These are phyloP conservation scores for Pristiophorus japonicus DNA, from an alignment of 2,113 vertebrate species.

Conservation along the genomic window DNA sequence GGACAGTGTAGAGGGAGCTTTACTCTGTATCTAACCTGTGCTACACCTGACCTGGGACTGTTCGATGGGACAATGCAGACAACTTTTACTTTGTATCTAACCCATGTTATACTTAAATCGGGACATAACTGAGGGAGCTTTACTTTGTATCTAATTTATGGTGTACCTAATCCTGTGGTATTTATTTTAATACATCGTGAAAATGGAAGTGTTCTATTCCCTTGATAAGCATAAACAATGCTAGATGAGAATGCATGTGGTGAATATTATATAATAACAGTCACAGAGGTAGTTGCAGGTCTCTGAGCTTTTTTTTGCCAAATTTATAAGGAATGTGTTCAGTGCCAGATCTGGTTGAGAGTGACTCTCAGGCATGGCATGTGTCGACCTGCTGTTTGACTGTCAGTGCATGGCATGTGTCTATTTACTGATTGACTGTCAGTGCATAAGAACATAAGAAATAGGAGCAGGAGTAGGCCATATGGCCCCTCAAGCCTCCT, in stretches of 20 bases:
- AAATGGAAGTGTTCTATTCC: not conserved
- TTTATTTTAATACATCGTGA: not conserved
- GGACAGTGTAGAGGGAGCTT: not conserved
- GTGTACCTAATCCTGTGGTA: not conserved
- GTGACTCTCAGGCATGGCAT: not conserved
- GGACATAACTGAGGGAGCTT: too few relatives aligned
- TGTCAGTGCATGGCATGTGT: not conserved
- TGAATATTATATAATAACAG: not conserved
- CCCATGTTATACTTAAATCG: not conserved
- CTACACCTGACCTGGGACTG: not conserved
- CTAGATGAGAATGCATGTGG: not conserved
- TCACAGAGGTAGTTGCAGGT: not conserved
- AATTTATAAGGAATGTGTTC: not conserved
- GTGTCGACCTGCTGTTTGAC: not conserved
- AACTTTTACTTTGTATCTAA: not conserved
- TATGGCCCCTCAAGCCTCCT: too few relatives aligned
- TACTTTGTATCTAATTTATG: not conserved
- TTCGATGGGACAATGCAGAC: not conserved
- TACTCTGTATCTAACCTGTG: not conserved
- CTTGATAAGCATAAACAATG: not conserved
- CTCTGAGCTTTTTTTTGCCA: not conserved
- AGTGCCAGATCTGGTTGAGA: not conserved
- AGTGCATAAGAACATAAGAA: too few relatives aligned
- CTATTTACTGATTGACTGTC: not conserved
- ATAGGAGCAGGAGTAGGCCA: too few relatives aligned